These are phyloP conservation scores for Ylistrum balloti DNA, from an alignment of 1,140 invertebrate species.

Conservation along the genomic window DNA sequence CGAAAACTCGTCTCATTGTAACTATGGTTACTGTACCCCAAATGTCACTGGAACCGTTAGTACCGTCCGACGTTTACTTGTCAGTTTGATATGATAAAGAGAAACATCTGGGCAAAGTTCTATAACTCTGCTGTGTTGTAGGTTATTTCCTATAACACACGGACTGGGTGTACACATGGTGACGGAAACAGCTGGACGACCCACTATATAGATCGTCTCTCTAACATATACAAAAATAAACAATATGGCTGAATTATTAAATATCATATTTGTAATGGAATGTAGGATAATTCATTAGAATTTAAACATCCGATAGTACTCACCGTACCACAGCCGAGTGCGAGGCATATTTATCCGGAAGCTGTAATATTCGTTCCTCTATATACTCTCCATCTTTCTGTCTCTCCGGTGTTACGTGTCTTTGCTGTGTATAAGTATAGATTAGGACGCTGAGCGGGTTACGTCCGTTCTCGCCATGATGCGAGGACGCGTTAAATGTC, in stretches of 20 bases:
- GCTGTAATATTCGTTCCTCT: background rate
- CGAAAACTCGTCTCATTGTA: background rate
- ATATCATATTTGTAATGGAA: background rate
- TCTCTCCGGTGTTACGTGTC: background rate
- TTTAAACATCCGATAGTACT: background rate
- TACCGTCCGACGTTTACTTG: too few relatives aligned
- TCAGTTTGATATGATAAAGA: too few relatives aligned
- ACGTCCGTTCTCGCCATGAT: background rate
- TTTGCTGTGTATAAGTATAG: background rate
- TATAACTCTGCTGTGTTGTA: background rate
- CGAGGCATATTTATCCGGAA: background rate
- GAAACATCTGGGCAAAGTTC: background rate
- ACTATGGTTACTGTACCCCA: too few relatives aligned
- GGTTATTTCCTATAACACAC: background rate
- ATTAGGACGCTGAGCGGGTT: background rate
- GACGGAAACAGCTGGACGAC: conserved; percentile 6
- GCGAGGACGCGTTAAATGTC: background rate
- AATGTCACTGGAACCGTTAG: too few relatives aligned
- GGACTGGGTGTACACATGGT: background rate
- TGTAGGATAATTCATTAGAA: background rate
- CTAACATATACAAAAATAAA: background rate
- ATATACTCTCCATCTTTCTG: background rate
- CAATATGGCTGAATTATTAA: background rate
- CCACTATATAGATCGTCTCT: background rate
- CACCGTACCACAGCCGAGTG: background rate